Evolutionary conservation across 2,113 vertebrate species (phyloP).

Genomic region (Atlantisia rogersi): DNA sequence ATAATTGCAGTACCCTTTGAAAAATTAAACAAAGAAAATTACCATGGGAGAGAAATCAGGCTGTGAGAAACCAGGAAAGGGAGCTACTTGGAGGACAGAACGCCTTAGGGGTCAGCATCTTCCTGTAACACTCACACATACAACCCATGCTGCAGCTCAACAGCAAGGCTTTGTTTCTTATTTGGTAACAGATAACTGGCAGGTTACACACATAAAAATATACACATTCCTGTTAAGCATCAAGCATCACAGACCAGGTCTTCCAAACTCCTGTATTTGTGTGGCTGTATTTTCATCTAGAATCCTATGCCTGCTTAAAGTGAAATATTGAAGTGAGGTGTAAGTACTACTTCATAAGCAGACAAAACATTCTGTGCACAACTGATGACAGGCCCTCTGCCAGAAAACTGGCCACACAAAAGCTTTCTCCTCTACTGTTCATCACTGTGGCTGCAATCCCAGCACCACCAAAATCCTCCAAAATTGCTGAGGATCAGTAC

Average conservation of each 20-base stretch:
- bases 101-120: not conserved
- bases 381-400: not conserved
- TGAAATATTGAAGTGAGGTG: not conserved
- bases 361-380: not conserved
- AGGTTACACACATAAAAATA: not conserved
- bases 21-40: not conserved
- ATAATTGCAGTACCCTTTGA: not conserved
- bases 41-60: not conserved
- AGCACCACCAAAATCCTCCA: not conserved
- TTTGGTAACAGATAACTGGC: not conserved
- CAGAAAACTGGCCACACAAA: not conserved
- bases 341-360: not conserved
- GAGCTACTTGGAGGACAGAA: not conserved
- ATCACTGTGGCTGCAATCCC: not conserved
- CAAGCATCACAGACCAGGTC: not conserved
- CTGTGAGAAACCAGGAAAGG: not conserved
- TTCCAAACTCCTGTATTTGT: not conserved
- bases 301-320: not conserved
- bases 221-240: not conserved
- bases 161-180: not conserved
- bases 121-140: not conserved
- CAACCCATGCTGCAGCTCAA: not conserved
- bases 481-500: not conserved
- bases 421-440: not conserved
- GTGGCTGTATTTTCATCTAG: not conserved